Evolutionary conservation across 1,140 invertebrate species (phyloP).

Genomic region (Dreissena rostriformis): DNA sequence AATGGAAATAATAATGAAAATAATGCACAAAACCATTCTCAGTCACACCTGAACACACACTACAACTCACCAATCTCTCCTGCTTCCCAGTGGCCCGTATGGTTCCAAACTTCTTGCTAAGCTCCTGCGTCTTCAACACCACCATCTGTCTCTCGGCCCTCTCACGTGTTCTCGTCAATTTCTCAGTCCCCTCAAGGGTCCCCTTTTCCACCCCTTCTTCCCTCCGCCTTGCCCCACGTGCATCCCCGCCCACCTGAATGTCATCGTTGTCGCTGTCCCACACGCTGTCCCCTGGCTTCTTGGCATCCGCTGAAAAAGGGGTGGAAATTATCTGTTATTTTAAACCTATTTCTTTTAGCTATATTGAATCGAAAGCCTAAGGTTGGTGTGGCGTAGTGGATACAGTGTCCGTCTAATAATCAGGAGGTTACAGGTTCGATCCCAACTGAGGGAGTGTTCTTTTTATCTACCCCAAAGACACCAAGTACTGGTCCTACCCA

Average conservation of each 20-base stretch:
- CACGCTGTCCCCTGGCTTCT: not conserved
- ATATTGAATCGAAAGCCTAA: too few species aligned
- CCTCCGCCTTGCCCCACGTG: slow-evolving; percentile 30
- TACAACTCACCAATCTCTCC: slow-evolving; percentile 60
- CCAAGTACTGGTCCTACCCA: too few species aligned
- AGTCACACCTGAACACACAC: not conserved
- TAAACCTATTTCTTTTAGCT: too few species aligned
- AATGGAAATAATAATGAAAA: too few species aligned
- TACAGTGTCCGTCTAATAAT: too few species aligned
- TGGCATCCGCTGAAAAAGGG: slow-evolving; percentile 4
- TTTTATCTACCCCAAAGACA: too few species aligned
- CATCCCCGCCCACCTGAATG: slow-evolving; percentile 7
- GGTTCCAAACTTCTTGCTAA: slow-evolving; percentile 65
- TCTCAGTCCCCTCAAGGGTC: slow-evolving; percentile 10
- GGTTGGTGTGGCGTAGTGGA: too few species aligned
- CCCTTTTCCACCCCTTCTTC: slow-evolving; percentile 59
- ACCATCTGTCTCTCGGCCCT: slow-evolving; percentile 11
- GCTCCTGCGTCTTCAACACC: slow-evolving; percentile 50
- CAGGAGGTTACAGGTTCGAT: too few species aligned
- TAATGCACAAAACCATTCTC: too few species aligned
- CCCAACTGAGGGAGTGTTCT: too few species aligned
- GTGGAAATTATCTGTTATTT: too few species aligned
- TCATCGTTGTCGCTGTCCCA: slow-evolving; percentile 32
- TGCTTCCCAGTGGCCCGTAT: slow-evolving; percentile 56
- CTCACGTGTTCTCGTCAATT: not conserved